Conservation (phyloP, 2,113 vertebrate species). For the Brachyhypopomus occidentalis region DNA sequence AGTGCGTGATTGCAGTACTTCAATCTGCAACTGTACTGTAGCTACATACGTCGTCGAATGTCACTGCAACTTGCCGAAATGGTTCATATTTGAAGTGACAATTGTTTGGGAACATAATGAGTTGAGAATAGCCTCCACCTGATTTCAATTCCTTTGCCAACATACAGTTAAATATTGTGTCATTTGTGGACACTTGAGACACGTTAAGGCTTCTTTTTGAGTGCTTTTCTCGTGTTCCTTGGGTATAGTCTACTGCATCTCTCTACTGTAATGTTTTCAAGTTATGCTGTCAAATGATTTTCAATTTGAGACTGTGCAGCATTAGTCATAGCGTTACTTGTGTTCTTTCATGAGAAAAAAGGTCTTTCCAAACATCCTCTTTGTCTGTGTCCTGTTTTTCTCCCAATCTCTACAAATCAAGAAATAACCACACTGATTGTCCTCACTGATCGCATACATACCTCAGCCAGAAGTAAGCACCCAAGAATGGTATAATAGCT, state of each 20-base stretch:
- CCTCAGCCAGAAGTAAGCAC: neutral
- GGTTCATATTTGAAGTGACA: too few species aligned
- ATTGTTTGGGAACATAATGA: neutral
- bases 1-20: neutral
- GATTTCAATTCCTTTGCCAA: neutral
- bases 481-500: neutral
- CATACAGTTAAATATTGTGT: neutral
- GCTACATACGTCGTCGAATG: too few species aligned
- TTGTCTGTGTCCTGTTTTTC: too few species aligned
- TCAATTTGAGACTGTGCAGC: too few species aligned
- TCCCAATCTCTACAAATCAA: too few species aligned
- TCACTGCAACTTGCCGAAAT: too few species aligned
- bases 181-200: slow-evolving; percentile 1
- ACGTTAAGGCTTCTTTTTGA: neutral
- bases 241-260: neutral
- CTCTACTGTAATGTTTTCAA: too few species aligned
- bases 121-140: neutral
- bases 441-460: too few species aligned
- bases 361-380: too few species aligned
- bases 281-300: neutral
- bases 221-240: neutral
- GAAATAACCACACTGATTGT: too few species aligned
- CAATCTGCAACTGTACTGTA: too few species aligned
- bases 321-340: neutral
- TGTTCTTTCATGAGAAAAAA: neutral